A percentile compares a stretch with the other conserved stretches of the same genome.
phyloP scores from a whole-genome alignment of 1,140 invertebrate genomes.

The Trichonephila clavata region DNA sequence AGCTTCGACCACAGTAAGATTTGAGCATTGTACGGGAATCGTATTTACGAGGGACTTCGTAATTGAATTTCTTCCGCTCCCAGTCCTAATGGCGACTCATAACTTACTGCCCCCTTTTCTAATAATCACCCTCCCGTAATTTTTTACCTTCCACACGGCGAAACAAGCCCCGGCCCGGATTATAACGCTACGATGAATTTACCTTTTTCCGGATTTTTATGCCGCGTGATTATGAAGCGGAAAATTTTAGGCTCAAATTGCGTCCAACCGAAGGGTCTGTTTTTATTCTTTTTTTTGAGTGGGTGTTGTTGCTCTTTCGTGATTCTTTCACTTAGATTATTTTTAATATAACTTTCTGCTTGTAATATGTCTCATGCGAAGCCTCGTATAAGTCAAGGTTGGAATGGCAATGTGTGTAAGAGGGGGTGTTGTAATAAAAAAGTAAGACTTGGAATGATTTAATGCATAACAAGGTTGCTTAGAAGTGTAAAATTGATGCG shows the following conservation, averaged over 20 bases:
- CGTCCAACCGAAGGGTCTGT: background rate
- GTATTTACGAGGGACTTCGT: constrained; percentile 59
- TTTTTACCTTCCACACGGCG: background rate
- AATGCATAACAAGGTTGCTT: no score
- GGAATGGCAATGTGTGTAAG: background rate
- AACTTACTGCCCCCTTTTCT: constrained; percentile 58
- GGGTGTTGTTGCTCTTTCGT: background rate
- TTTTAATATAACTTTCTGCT: background rate
- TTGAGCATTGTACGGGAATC: constrained; percentile 57
- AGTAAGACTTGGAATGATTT: no score
- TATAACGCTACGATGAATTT: constrained; percentile 69
- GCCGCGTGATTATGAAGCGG: constrained; percentile 49
- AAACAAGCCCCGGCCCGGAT: constrained; percentile 49
- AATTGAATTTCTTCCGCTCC: constrained; percentile 68
- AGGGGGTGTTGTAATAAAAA: no score
- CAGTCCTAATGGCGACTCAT: constrained; percentile 54
- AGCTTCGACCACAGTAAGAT: constrained; percentile 33
- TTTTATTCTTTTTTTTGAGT: background rate
- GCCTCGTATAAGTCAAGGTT: background rate
- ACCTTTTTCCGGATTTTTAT: constrained; percentile 68
- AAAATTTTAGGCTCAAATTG: constrained; percentile 18
- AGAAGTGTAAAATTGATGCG: no score
- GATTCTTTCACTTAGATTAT: background rate
- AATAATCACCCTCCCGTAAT: constrained; percentile 69
- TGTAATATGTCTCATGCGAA: background rate